Evolutionary conservation across 2,113 vertebrate genomes (phyloP), one percentile per base, ranked within the genome.

Genomic region (Sylvietta virens): DNA sequence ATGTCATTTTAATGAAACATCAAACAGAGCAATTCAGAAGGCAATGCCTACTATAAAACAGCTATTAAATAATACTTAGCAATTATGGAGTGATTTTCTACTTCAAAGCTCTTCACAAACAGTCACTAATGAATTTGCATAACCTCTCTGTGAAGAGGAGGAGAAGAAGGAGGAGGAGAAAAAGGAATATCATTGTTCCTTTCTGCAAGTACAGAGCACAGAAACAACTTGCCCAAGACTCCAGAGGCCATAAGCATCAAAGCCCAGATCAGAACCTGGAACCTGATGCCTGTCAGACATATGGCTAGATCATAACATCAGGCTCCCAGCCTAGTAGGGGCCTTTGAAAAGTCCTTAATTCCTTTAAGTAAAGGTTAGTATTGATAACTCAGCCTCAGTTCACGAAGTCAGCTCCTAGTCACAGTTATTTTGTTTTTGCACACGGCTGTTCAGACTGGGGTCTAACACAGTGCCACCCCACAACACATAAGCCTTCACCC

Each of bases 1-100:
- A 96, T 96, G 93, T 94, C 85, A 92, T 96, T 96, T 88, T 95
- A 94, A 96, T 96, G 90, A 95, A 95, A 96, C 67, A 92, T 96
- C 92, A 95, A 74, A 66, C 60, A 94, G 72, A 71, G 90, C 60
- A 90, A 95, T 90, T 96, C 85, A 81, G 86, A 95, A 95, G 51
- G 71, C 83, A 96, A 96, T 86, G 62, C 82, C 80, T 95, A 66
- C 67, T 81, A 67, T 93, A 90, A 83, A 95, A 64, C 60, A 92
- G 40, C 82, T 86, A 96, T 96, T 95, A 96, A 96, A 95, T 96
- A 96, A 92, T 96, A 83, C 79, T 94, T 88, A 95, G 79, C 44
- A 94, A 93, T 97, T 96, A 96, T 64, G 28, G 44, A 70, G 47
- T 88, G 82, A 95, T 97, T 96, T 97, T 97, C 95, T 94, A 92